These are phyloP conservation scores for Lerista edwardsae DNA, from an alignment of 2,797 vertebrate genomes.

Conservation along the genomic window DNA sequence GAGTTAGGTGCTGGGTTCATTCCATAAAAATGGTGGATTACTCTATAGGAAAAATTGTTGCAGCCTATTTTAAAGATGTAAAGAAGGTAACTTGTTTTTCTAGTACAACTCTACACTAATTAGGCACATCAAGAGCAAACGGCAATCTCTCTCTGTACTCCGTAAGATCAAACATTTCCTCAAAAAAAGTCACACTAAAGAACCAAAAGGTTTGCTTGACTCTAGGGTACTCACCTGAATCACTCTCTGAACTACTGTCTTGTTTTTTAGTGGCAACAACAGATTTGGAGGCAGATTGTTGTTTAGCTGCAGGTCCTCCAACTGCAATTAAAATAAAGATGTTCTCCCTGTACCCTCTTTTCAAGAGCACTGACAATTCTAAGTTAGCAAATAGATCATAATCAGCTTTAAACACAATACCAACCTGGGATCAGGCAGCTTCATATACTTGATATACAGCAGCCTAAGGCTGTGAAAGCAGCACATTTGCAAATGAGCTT, in stretches of 20 bases:
- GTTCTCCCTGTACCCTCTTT: neutral
- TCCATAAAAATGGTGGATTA: neutral
- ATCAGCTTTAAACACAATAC: neutral
- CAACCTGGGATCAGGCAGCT: neutral
- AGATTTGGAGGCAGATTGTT: neutral
- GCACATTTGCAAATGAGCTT: neutral
- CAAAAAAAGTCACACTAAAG: neutral
- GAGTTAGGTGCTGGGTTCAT: neutral
- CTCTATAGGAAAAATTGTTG: too few relatives aligned
- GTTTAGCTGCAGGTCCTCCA: conserved; percentile 72
- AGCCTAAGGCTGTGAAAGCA: neutral
- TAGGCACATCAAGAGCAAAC: neutral
- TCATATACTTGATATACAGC: neutral
- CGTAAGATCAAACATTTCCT: neutral
- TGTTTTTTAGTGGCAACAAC: conserved; percentile 79
- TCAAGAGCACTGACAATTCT: neutral
- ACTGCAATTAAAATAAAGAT: conserved; percentile 60
- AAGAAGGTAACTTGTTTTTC: neutral
- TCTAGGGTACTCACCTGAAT: conserved; percentile 79
- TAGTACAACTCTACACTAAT: neutral
- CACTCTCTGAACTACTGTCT: conserved; percentile 85
- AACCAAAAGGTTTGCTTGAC: neutral
- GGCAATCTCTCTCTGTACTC: neutral
- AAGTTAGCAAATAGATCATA: neutral
- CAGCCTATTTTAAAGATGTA: too few relatives aligned